Conservation (phyloP, 2,113 vertebrate species). For the Chaetodon trifascialis region DNA sequence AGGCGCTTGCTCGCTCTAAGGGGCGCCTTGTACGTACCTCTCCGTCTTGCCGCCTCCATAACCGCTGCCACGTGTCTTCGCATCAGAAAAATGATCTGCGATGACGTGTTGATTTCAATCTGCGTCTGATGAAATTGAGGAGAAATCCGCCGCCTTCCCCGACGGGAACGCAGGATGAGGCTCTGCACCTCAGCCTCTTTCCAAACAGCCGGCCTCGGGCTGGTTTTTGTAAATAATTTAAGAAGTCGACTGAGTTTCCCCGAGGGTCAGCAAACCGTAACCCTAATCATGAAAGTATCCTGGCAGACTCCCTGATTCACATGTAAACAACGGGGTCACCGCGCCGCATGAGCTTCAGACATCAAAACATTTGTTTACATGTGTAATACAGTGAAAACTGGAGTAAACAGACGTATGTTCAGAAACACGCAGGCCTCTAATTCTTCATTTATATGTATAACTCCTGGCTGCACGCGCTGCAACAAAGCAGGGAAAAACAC, state of each 20-base stretch:
- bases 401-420: neutral
- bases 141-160: slow-evolving; percentile 44
- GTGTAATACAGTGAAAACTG: neutral
- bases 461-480: neutral
- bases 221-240: slow-evolving; percentile 62
- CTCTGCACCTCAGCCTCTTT: slow-evolving; percentile 41
- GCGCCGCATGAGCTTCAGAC: slow-evolving; percentile 12
- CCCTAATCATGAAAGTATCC: slow-evolving; percentile 41
- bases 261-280: slow-evolving; percentile 34
- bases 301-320: slow-evolving; percentile 24
- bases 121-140: slow-evolving; percentile 66
- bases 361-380: neutral
- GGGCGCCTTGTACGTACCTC: slow-evolving; percentile 36
- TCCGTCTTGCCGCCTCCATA: slow-evolving; percentile 48
- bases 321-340: slow-evolving; percentile 15
- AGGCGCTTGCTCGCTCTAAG: neutral
- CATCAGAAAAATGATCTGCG: slow-evolving; percentile 59
- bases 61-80: slow-evolving; percentile 52
- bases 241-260: slow-evolving; percentile 54
- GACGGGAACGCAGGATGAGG: slow-evolving; percentile 39
- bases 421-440: neutral
- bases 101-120: slow-evolving; percentile 60
- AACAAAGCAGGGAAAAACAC: neutral
- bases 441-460: neutral
- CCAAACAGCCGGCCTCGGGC: slow-evolving; percentile 28